phyloP scores from a whole-genome alignment of 2,797 vertebrate species.

The Sorex maritimensis region DNA sequence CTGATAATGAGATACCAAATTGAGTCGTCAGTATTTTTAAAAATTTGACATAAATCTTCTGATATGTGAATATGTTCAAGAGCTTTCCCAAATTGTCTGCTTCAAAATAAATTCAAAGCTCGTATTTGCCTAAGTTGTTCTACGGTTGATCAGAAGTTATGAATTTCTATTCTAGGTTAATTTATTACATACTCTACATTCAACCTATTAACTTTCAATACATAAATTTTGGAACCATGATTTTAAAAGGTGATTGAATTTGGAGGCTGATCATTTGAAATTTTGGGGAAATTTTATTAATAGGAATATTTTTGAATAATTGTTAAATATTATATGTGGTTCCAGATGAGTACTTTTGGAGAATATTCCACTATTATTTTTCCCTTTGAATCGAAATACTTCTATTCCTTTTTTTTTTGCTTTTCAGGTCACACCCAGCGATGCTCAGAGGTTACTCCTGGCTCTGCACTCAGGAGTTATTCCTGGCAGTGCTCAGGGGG shows the following conservation, averaged over 20 bases:
- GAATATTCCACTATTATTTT: background rate
- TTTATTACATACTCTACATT: background rate
- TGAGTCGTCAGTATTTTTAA: slow-evolving; percentile 6
- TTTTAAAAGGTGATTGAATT: background rate
- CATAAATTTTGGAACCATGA: background rate
- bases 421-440: no score
- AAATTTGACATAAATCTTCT: slow-evolving; percentile 22
- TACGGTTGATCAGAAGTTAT: background rate
- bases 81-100: background rate
- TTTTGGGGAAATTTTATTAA: background rate
- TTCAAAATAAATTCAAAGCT: slow-evolving; percentile 24
- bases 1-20: slow-evolving; percentile 74
- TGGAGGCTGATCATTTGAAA: background rate
- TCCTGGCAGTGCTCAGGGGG: no score
- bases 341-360: background rate
- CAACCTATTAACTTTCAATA: background rate
- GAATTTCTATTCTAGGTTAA: background rate
- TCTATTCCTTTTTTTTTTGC: background rate
- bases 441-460: no score
- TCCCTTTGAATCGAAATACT: background rate
- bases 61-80: background rate
- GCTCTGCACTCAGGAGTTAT: no score
- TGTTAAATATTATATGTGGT: background rate
- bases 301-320: slow-evolving; percentile 10
- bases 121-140: background rate